Evolutionary conservation across 2,888 invertebrate species (phyloP).

Genomic region (Epistrophella euchroma): DNA sequence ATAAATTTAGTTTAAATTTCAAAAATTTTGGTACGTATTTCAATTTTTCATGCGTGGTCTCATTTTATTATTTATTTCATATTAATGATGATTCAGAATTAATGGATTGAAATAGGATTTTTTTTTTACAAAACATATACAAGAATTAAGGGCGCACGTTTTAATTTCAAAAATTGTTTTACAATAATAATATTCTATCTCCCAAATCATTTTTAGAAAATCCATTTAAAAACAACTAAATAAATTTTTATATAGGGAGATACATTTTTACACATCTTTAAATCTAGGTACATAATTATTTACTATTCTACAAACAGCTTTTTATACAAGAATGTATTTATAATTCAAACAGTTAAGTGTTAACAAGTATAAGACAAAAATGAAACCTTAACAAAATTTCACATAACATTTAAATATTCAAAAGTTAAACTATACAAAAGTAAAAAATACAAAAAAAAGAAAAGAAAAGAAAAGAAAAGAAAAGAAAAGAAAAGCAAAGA

Average conservation of each 20-base stretch:
- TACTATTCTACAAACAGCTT: background rate
- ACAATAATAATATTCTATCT: background rate
- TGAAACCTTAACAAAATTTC: background rate
- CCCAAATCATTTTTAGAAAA: conserved; percentile 5
- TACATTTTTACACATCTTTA: conserved; percentile 3
- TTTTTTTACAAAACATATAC: conserved; percentile 53
- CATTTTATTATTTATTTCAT: background rate
- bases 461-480: no score
- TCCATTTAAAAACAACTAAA: background rate
- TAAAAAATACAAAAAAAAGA: no score
- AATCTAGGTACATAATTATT: background rate
- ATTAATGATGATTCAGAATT: background rate
- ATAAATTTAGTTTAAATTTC: conserved; percentile 2
- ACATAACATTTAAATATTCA: background rate
- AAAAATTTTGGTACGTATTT: conserved; percentile 26
- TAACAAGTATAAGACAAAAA: background rate
- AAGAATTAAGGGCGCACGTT: conserved; percentile 39
- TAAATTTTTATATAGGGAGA: background rate
- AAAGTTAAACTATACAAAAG: background rate
- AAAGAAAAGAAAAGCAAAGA: no score
- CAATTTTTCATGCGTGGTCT: conserved; percentile 23
- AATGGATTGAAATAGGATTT: background rate
- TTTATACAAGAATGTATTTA: background rate
- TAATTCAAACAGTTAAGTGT: background rate
- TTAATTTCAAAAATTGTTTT: conserved; percentile 27